Base-by-base conservation (phyloP, 2,888 invertebrate genomes). In the Phaedon cochleariae region DNA sequence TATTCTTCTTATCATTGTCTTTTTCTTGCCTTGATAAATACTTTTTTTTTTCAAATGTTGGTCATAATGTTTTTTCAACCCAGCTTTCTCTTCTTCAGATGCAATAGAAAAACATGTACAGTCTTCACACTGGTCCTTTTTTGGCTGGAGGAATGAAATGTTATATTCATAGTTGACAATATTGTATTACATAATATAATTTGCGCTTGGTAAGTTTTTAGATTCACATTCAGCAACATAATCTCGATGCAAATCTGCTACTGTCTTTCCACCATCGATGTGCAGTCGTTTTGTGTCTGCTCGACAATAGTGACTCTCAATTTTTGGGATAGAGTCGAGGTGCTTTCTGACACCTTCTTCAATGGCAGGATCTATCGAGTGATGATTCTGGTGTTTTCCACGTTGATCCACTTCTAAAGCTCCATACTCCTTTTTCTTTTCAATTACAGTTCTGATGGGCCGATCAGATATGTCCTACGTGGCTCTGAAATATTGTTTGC, bases 261-360 rank as follows among this genome's bases (percentile, higher is more conserved):
- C 9, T n/a, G 34, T 18, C 37, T 53, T 59, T n/a, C 64, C 53
- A 48, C 64, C 53, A 21, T 64, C 46, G 21, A 64, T 64, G 34
- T 45, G 17, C 7, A 48, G 17, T 3, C 20, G 17, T 17, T 48
- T 20, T 15, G 17, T 49, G 49, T 48, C 48, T 48, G 48, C 48
- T 18, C 51, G 21, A 21, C 15, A 22, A 17, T 51, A 51, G 26
- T 20, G 51, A 22, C 51, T 51, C 15, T 20, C 51, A 17, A 51
- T 51, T n/a, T 15, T 51, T 12, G 51, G 48, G 21, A 18, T 48
- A 18, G 48, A 18, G 51, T 51, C 26, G 12, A 51, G 21, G 22
- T 51, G 51, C 51, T 51, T 51, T 4, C 26, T 21, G 26, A 51
- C 21, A 21, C 49, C 20, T 18, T 48, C 48, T 48, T 18, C 17